These are phyloP conservation scores for Perccottus glenii DNA, from an alignment of 2,113 vertebrate genomes.

Conservation along the genomic window DNA sequence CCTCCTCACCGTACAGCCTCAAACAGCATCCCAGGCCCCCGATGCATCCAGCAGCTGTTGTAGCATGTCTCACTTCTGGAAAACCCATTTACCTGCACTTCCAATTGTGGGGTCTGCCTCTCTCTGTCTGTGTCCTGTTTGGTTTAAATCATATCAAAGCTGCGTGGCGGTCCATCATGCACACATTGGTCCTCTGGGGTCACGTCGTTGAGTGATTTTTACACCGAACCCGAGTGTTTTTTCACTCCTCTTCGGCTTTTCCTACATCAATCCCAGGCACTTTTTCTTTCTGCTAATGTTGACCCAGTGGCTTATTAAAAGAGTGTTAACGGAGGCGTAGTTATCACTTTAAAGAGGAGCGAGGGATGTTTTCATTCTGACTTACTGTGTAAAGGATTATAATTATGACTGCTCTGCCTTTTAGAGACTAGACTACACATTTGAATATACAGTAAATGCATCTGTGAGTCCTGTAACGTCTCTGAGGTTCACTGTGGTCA, in stretches of 20 bases:
- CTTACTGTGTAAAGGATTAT: background rate
- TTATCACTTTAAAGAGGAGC: conserved; percentile 25
- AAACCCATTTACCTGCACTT: conserved; percentile 64
- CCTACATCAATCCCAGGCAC: conserved; percentile 41
- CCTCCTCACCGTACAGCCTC: conserved; percentile 22
- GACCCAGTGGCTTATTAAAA: conserved; percentile 41
- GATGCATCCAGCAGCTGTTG: conserved; percentile 78
- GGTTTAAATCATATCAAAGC: conserved; percentile 58
- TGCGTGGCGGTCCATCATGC: conserved; percentile 49
- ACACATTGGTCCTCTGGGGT: conserved; percentile 55
- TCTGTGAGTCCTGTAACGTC: background rate
- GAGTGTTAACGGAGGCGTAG: conserved; percentile 48
- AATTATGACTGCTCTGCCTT: background rate
- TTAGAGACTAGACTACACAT: background rate
- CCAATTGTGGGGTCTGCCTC: conserved; percentile 51
- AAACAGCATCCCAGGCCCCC: conserved; percentile 47
- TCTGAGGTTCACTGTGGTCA: too few species aligned
- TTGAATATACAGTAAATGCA: background rate
- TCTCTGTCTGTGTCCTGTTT: conserved; percentile 9
- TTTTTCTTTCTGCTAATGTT: conserved; percentile 36
- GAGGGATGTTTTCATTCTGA: conserved; percentile 25
- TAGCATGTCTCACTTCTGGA: conserved; percentile 53
- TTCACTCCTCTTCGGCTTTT: conserved; percentile 26
- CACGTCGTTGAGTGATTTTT: conserved; percentile 51
- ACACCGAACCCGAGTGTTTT: conserved; percentile 18